phyloP scores from a whole-genome alignment of 2,797 vertebrate genomes.

The Sitta carolinensis region DNA sequence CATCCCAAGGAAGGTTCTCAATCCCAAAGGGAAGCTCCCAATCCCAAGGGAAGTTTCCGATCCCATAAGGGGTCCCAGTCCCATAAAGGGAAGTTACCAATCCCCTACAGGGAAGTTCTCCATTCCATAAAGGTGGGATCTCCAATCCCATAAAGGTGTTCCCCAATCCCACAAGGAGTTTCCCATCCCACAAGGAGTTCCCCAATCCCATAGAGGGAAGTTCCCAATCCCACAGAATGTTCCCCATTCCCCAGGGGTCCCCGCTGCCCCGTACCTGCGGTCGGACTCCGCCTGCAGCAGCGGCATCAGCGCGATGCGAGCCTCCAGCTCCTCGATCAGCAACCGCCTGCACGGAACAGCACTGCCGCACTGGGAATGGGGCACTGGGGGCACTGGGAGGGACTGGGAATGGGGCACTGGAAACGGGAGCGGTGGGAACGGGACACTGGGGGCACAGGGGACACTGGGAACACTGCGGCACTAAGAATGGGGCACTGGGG shows the following conservation, averaged over 20 bases:
- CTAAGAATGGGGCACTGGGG: no score
- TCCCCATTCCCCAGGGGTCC: no score
- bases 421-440: no score
- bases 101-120: not conserved
- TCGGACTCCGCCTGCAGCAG: slow-evolving; percentile 85
- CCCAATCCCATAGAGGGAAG: no score
- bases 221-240: not conserved
- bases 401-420: not conserved
- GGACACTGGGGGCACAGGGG: not conserved
- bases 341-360: slow-evolving; percentile 76
- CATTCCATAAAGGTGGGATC: no score
- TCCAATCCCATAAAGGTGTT: no score
- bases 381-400: no score
- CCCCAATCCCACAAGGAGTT: not conserved
- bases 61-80: no score
- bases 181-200: no score
- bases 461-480: not conserved
- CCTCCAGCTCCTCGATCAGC: slow-evolving; percentile 89
- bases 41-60: not conserved
- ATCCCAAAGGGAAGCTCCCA: not conserved
- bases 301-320: slow-evolving; percentile 85
- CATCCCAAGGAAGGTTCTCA: no score
- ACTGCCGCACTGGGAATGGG: not conserved
- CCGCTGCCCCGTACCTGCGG: slow-evolving; percentile 48
- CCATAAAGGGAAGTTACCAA: not conserved